A percentile compares a stretch with the other conserved stretches of the same genome.
Evolutionary conservation across 2,888 invertebrate genomes (phyloP).

Genomic region (Chrysolina americana): DNA sequence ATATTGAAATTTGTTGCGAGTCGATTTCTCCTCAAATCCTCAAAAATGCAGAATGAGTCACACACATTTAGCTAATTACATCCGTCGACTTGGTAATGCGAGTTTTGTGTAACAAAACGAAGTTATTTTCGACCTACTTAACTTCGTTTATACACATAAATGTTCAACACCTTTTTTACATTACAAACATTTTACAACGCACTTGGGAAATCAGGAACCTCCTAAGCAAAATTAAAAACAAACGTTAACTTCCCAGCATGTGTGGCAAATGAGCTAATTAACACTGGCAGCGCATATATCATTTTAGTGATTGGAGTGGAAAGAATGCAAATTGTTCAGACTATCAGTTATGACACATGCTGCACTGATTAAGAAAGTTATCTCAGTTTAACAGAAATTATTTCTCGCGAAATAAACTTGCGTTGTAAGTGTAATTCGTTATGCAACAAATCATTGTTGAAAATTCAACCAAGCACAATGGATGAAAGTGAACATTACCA

Average conservation of each 20-base stretch:
- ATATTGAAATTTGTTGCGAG: neutral
- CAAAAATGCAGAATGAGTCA: slow-evolving; percentile 9
- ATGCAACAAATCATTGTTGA: no score
- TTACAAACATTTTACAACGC: slow-evolving; percentile 35
- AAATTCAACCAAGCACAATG: no score
- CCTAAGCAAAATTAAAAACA: slow-evolving; percentile 35
- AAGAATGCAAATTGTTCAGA: neutral
- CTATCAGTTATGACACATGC: neutral
- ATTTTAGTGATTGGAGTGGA: neutral
- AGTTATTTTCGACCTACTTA: slow-evolving; percentile 37
- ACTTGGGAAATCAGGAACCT: slow-evolving; percentile 28
- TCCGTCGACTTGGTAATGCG: slow-evolving; percentile 11
- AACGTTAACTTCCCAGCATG: slow-evolving; percentile 37
- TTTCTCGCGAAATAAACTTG: neutral
- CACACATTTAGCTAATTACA: slow-evolving; percentile 12
- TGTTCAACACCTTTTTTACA: slow-evolving; percentile 42
- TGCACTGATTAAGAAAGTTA: neutral
- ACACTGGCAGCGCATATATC: neutral
- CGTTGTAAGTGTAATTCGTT: no score
- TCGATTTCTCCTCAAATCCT: neutral
- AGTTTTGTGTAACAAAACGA: slow-evolving; percentile 15
- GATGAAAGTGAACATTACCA: no score
- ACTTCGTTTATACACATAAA: slow-evolving; percentile 37
- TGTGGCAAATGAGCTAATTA: slow-evolving; percentile 28
- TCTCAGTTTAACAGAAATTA: neutral